These are phyloP conservation scores for Gracilinanus agilis DNA, from an alignment of 2,113 vertebrate species.

Conservation along the genomic window DNA sequence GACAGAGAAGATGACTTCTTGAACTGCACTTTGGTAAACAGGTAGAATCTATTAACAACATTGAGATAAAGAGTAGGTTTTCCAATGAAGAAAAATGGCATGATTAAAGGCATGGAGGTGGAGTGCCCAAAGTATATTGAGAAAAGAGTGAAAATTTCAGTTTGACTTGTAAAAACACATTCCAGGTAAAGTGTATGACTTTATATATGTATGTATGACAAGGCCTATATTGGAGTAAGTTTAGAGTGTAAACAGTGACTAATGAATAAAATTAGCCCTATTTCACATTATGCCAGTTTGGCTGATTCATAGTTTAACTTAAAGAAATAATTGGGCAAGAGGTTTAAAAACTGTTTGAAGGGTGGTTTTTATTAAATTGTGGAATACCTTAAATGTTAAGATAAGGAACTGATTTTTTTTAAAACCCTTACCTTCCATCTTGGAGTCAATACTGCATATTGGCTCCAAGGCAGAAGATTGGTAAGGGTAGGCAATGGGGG, in stretches of 20 bases:
- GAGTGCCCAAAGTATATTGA: background rate
- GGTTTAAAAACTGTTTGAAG: background rate
- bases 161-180: background rate
- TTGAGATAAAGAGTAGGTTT: background rate
- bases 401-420: too few relatives aligned
- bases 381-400: background rate
- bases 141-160: background rate
- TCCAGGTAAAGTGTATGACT: background rate
- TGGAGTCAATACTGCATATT: too few relatives aligned
- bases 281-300: background rate
- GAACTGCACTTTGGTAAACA: background rate
- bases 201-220: too few relatives aligned
- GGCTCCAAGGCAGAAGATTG: too few relatives aligned
- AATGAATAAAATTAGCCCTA: background rate
- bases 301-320: background rate
- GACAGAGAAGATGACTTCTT: background rate
- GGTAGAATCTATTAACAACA: background rate
- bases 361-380: background rate
- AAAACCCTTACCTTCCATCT: too few relatives aligned
- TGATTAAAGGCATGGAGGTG: background rate
- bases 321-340: background rate
- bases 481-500: too few relatives aligned
- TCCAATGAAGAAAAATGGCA: background rate
- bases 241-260: background rate
- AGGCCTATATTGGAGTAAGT: background rate